Evolutionary conservation across 2,113 vertebrate species (phyloP).

Genomic region (Ciconia boyciana): DNA sequence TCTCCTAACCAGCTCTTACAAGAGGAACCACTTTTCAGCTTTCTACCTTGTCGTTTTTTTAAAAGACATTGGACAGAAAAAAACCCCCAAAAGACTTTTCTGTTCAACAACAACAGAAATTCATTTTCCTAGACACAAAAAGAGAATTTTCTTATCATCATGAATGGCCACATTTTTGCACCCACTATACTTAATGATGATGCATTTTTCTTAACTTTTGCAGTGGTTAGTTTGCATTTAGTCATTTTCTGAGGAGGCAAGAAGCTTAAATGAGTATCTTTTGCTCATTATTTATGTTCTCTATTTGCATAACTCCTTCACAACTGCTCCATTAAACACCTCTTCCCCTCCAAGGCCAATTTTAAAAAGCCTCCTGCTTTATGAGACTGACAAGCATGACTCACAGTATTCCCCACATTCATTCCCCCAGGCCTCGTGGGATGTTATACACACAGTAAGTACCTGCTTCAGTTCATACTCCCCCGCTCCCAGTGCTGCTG

Average conservation of each 20-base stretch:
- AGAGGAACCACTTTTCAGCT: not conserved
- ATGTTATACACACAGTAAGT: not conserved
- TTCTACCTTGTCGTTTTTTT: not conserved
- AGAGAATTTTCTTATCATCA: not conserved
- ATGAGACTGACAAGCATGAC: slow-evolving; percentile 33
- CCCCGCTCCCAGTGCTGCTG: not conserved
- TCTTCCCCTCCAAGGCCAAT: slow-evolving; percentile 33
- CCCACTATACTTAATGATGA: not conserved
- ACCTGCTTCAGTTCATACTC: slow-evolving; percentile 26
- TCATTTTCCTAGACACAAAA: not conserved
- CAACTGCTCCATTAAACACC: slow-evolving; percentile 53
- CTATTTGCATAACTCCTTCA: slow-evolving; percentile 43
- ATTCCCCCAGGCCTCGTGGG: not conserved
- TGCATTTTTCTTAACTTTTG: not conserved
- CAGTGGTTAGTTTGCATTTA: not conserved
- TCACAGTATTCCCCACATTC: slow-evolving; percentile 12
- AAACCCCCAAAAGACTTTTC: not conserved
- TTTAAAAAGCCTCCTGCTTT: slow-evolving; percentile 26
- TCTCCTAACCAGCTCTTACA: not conserved
- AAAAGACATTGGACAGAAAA: not conserved
- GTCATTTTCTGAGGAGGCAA: not conserved
- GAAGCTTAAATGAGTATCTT: not conserved
- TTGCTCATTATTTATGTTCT: slow-evolving; percentile 35
- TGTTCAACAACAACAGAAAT: not conserved
- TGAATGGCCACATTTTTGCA: not conserved